These are phyloP conservation scores for Cotesia vestalis DNA, from an alignment of 1,140 invertebrate species.

Conservation along the genomic window DNA sequence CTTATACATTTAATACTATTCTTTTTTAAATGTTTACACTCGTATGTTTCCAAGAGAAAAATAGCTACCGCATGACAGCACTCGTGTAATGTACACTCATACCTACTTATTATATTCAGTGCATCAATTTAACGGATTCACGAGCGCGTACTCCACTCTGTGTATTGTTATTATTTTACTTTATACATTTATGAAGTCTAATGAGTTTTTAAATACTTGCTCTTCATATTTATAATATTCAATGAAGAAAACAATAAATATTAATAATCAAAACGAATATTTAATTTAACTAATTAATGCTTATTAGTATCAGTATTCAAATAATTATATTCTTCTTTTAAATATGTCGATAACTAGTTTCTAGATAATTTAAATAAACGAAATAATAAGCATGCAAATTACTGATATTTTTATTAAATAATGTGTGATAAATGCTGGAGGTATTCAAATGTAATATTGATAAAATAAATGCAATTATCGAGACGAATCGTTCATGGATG, in stretches of 20 bases:
- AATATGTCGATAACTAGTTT: too few species aligned
- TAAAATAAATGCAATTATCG: neutral
- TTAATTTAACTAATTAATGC: too few species aligned
- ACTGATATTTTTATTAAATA: neutral
- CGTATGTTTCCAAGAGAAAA: neutral
- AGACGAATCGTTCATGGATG: conserved; percentile 24
- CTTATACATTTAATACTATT: neutral
- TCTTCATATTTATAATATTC: too few species aligned
- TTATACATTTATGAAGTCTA: neutral
- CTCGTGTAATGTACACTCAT: conserved; percentile 11
- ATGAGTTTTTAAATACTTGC: neutral
- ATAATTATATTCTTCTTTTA: too few species aligned
- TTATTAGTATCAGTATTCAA: too few species aligned
- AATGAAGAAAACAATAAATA: too few species aligned
- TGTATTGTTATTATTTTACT: neutral
- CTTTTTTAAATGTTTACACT: neutral
- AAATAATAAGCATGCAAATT: conserved; percentile 9
- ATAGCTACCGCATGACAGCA: conserved; percentile 2
- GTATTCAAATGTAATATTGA: neutral
- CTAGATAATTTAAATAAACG: neutral
- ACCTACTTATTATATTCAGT: neutral
- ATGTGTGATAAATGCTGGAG: neutral
- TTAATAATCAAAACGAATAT: too few species aligned
- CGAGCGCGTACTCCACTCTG: neutral
- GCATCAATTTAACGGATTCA: conserved; percentile 27